Conservation (phyloP, 2,888 invertebrate genomes). For the Sphecodes monilicornis region DNA sequence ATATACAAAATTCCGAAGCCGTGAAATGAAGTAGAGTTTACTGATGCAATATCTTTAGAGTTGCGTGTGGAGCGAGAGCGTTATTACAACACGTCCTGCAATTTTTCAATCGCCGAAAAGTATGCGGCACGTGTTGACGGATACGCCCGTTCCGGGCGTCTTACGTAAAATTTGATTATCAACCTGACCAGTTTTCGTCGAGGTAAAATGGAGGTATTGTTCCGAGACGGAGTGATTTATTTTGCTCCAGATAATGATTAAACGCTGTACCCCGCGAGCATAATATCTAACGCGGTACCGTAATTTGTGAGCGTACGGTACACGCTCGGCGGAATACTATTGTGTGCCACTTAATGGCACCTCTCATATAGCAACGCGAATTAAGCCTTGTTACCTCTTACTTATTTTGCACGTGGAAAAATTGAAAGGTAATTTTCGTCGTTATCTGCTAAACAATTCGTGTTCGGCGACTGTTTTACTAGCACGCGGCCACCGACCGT, state of each 20-base stretch:
- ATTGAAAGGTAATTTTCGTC: slow-evolving; percentile 27
- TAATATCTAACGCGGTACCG: slow-evolving; percentile 40
- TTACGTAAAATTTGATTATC: slow-evolving; percentile 42
- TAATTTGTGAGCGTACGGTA: slow-evolving; percentile 33
- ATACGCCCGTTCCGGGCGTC: background rate
- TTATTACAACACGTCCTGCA: slow-evolving; percentile 10
- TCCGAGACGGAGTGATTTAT: slow-evolving; percentile 39
- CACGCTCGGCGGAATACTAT: slow-evolving; percentile 38
- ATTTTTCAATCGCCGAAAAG: slow-evolving; percentile 42
- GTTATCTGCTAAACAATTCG: slow-evolving; percentile 9
- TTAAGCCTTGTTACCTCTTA: slow-evolving; percentile 39
- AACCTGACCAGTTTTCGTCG: slow-evolving; percentile 12
- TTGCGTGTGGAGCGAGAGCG: background rate
- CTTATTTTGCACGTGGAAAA: slow-evolving; percentile 21
- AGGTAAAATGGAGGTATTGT: slow-evolving; percentile 28
- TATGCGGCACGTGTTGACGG: slow-evolving; percentile 26
- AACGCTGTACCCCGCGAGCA: slow-evolving; percentile 26
- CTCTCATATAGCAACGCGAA: slow-evolving; percentile 38
- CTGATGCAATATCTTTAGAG: background rate
- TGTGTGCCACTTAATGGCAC: slow-evolving; percentile 34
- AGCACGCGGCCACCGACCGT: background rate
- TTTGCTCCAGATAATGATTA: slow-evolving; percentile 45
- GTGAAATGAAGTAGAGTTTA: background rate
- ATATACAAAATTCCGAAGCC: background rate
- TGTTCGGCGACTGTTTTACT: background rate